Evolutionary conservation across 2,113 vertebrate genomes (phyloP).

Genomic region (Diadophis punctatus): DNA sequence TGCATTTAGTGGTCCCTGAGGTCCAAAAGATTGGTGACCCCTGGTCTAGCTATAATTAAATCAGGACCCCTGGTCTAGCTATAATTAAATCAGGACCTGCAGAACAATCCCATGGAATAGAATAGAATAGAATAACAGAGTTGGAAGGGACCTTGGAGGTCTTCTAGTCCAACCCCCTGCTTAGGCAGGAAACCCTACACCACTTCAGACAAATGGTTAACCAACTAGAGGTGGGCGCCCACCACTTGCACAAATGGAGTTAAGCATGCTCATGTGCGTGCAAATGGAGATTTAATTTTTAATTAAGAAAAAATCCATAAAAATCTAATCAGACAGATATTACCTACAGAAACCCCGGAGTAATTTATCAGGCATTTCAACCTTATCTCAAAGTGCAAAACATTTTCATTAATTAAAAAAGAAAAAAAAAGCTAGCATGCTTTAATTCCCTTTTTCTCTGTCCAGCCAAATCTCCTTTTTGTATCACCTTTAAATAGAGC

Average conservation of each 20-base stretch:
- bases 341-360: not conserved
- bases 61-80: too few relatives aligned
- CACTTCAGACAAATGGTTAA: too few relatives aligned
- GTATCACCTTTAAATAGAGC: not conserved
- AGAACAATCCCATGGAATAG: not conserved
- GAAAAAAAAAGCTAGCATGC: not conserved
- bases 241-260: not conserved
- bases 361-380: not conserved
- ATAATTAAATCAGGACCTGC: not conserved
- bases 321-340: not conserved
- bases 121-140: too few relatives aligned
- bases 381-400: not conserved
- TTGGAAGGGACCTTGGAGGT: too few relatives aligned
- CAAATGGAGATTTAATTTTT: not conserved
- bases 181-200: too few relatives aligned
- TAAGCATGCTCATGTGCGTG: not conserved
- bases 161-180: too few relatives aligned
- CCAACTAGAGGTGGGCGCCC: too few relatives aligned
- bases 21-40: too few relatives aligned
- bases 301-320: not conserved
- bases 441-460: not conserved
- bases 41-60: too few relatives aligned
- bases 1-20: too few relatives aligned
- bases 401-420: not conserved
- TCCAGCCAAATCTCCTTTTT: not conserved